Conservation (phyloP, 2,113 vertebrate species). For the Sylvicapra grimmia region DNA sequence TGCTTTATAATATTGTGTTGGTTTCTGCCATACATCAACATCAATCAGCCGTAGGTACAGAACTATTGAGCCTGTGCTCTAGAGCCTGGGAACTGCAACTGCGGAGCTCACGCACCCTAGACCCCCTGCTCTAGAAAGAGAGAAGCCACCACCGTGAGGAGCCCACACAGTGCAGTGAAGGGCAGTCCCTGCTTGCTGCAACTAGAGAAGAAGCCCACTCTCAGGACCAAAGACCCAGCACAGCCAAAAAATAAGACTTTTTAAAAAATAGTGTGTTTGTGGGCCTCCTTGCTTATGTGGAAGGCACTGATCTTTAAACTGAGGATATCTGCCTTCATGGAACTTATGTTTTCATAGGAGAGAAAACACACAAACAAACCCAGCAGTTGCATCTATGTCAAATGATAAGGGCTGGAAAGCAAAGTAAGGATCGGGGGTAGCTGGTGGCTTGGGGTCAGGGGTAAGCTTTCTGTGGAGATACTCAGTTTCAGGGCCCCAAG, state of each 20-base stretch:
- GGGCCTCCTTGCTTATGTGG: neutral
- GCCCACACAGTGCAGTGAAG: neutral
- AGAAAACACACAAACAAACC: neutral
- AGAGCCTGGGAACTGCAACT: neutral
- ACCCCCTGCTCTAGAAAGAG: neutral
- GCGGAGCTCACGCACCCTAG: neutral
- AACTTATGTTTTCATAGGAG: neutral
- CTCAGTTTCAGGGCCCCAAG: neutral
- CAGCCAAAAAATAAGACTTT: neutral
- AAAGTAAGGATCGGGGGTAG: neutral
- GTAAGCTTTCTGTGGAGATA: neutral
- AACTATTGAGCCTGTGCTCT: neutral
- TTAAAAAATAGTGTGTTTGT: neutral
- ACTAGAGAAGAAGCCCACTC: neutral
- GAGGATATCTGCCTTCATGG: neutral
- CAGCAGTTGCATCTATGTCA: neutral
- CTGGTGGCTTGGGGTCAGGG: neutral
- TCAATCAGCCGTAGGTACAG: fast-evolving
- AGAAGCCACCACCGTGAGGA: neutral
- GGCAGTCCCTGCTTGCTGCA: neutral
- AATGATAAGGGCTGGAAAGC: neutral
- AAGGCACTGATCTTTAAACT: neutral
- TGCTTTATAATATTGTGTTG: neutral
- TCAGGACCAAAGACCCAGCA: neutral
- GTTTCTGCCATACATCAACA: neutral